phyloP scores from a whole-genome alignment of 64 coral and sea anemone genomes.

The Montipora capricornis region DNA sequence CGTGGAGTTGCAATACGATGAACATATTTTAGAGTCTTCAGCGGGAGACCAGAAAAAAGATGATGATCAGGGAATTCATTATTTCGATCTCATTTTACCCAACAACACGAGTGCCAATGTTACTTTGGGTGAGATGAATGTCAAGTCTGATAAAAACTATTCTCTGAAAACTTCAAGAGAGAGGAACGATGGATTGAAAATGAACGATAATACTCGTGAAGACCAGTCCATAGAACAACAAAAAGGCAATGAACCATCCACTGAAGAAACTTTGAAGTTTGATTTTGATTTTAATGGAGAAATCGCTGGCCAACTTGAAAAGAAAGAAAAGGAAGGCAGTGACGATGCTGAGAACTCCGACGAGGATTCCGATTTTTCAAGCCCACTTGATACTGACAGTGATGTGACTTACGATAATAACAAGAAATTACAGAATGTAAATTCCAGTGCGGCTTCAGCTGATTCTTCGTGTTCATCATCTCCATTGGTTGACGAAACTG shows the following conservation, averaged over 20 bases:
- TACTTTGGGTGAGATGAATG: neutral
- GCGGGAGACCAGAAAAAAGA: neutral
- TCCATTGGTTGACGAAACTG: conserved; percentile 10
- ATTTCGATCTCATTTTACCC: neutral
- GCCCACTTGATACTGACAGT: conserved; percentile 52
- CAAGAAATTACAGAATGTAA: neutral
- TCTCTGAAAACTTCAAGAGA: neutral
- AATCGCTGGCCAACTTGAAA: conserved; percentile 7
- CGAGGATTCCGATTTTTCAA: conserved; percentile 12
- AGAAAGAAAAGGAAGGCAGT: conserved; percentile 6
- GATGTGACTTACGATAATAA: neutral
- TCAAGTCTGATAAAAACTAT: neutral
- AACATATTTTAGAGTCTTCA: neutral
- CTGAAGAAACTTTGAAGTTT: conserved; percentile 6
- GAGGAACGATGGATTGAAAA: neutral
- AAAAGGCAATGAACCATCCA: neutral
- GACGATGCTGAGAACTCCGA: conserved; percentile 41
- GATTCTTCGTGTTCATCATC: conserved; percentile 14
- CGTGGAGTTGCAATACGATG: conserved; percentile 4
- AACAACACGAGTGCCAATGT: neutral
- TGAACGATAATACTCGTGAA: neutral
- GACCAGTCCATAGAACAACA: neutral
- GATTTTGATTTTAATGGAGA: neutral
- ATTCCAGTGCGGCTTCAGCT: neutral
- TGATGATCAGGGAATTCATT: neutral